Conservation (phyloP, 1,140 invertebrate species). For the Drosophila lini region DNA sequence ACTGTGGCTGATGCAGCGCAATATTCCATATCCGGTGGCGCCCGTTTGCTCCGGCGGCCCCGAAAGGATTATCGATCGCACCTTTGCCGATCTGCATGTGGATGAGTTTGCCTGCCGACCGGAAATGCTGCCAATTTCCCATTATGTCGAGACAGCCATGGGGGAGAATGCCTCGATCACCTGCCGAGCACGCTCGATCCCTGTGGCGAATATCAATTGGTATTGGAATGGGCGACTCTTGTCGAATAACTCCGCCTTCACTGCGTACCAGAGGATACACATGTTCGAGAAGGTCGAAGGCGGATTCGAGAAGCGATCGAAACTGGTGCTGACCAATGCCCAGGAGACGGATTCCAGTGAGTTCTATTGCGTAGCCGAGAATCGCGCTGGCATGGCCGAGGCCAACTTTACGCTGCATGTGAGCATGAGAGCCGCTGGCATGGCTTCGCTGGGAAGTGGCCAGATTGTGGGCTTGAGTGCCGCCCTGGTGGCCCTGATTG, state of each 20-base stretch:
- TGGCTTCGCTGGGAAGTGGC: conserved; percentile 91
- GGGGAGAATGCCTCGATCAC: conserved; percentile 94
- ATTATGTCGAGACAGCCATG: conserved; percentile 90
- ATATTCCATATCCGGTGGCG: conserved; percentile 91
- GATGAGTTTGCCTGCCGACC: conserved; percentile 96
- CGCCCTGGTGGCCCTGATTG: conserved; percentile 91
- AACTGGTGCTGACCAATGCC: conserved; percentile 93
- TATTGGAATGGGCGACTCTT: conserved; percentile 93
- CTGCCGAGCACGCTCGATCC: conserved; percentile 92
- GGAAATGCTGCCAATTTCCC: conserved; percentile 90
- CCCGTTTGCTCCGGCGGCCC: conserved; percentile 90
- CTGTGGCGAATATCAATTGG: conserved; percentile 93
- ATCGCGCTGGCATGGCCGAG: conserved; percentile 95
- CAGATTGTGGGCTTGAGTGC: conserved; percentile 94
- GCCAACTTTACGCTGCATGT: conserved; percentile 95
- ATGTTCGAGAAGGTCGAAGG: conserved; percentile 90
- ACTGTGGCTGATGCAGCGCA: conserved; percentile 92
- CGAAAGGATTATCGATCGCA: conserved; percentile 87
- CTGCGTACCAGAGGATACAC: conserved; percentile 91
- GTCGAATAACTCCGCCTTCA: conserved; percentile 91
- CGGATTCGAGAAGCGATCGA: conserved; percentile 89
- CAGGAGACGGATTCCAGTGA: conserved; percentile 94
- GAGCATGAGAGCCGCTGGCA: conserved; percentile 89
- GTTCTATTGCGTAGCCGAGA: conserved; percentile 96
- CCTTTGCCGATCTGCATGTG: conserved; percentile 90